A percentile compares a stretch with the other conserved stretches of the same genome.
Conservation (phyloP, 2,113 vertebrate genomes). For the Sceloporus tristichus region DNA sequence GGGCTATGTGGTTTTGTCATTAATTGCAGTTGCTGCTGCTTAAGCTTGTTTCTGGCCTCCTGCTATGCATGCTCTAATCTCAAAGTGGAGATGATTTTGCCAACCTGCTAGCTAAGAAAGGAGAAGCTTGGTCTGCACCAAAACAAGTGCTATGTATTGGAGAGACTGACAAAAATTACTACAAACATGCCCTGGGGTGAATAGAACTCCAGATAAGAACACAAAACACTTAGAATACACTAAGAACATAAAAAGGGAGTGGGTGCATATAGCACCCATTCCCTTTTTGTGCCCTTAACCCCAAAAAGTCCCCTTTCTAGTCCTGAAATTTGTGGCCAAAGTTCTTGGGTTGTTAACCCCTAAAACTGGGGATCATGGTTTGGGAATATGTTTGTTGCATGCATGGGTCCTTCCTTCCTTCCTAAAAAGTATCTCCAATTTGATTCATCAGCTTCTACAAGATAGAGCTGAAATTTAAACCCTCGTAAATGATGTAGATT, state of each 20-base stretch:
- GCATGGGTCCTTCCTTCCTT: neutral
- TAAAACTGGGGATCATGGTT: neutral
- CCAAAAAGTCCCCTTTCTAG: neutral
- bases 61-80: constrained; percentile 18
- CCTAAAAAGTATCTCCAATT: neutral
- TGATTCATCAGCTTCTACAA: neutral
- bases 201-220: neutral
- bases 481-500: neutral
- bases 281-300: no score
- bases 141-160: neutral
- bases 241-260: no score
- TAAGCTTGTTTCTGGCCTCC: constrained; percentile 16
- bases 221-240: no score
- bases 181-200: neutral
- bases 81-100: constrained; percentile 2
- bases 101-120: constrained; percentile 13
- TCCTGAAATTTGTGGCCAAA: neutral
- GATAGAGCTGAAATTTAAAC: neutral
- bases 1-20: constrained; percentile 24
- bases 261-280: no score
- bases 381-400: neutral
- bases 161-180: neutral
- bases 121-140: constrained; percentile 1
- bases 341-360: neutral
- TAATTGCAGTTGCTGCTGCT: constrained; percentile 25